These are phyloP conservation scores for Ectemnius lituratus DNA, from an alignment of 2,888 invertebrate genomes.

Conservation along the genomic window DNA sequence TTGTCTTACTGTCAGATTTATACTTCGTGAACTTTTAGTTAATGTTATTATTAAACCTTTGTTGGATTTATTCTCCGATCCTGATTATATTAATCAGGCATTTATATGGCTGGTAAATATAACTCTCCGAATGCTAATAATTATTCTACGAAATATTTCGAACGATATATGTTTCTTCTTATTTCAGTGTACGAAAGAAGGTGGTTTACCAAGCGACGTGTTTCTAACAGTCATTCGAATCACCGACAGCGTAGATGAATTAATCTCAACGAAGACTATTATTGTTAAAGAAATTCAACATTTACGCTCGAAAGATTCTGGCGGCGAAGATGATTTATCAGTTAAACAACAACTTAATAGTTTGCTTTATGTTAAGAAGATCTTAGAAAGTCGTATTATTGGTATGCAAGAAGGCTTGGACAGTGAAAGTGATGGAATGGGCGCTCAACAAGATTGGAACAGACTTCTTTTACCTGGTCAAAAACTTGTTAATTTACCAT, in stretches of 20 bases:
- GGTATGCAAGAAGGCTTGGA: slow-evolving; percentile 79
- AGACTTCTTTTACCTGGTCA: slow-evolving; percentile 77
- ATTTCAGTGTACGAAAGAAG: slow-evolving; percentile 88
- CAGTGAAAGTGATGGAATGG: slow-evolving; percentile 76
- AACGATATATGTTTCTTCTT: no score
- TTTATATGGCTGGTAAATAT: slow-evolving; percentile 91
- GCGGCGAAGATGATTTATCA: slow-evolving; percentile 89
- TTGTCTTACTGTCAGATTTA: slow-evolving; percentile 88
- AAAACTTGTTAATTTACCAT: slow-evolving; percentile 82
- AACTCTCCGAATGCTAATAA: no score
- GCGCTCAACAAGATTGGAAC: slow-evolving; percentile 76
- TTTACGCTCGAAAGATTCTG: slow-evolving; percentile 90
- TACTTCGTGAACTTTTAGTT: slow-evolving; percentile 87
- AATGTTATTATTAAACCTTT: slow-evolving; percentile 86
- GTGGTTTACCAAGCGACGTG: slow-evolving; percentile 88
- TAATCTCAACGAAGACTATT: slow-evolving; percentile 88
- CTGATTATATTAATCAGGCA: slow-evolving; percentile 94
- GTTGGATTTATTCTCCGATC: slow-evolving; percentile 88
- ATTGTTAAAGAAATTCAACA: slow-evolving; percentile 90
- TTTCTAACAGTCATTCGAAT: slow-evolving; percentile 90
- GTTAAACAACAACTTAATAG: slow-evolving; percentile 93
- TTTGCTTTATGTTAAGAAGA: slow-evolving; percentile 87
- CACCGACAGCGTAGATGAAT: slow-evolving; percentile 89
- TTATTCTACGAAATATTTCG: no score
- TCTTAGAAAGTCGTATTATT: slow-evolving; percentile 84